Percentiles rank a stretch among this genome's conserved stretches.
phyloP scores from a whole-genome alignment of 2,888 invertebrate species.

The Calameuta filiformis region DNA sequence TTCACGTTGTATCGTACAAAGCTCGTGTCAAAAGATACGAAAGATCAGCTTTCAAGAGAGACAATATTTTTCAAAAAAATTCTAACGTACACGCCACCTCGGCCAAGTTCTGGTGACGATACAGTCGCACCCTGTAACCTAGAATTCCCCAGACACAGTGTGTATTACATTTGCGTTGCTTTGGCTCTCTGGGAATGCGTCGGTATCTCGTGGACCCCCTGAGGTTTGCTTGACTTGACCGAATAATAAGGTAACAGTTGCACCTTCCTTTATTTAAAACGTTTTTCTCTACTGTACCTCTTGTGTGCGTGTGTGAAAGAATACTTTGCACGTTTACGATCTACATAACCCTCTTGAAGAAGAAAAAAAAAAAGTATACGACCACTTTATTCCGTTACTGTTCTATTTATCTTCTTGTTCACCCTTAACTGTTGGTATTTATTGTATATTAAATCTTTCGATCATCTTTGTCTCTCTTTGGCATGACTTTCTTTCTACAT shows the following conservation, averaged over 20 bases:
- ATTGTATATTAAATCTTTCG: not conserved
- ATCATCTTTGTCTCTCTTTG: not conserved
- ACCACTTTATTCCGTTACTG: not conserved
- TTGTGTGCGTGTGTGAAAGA: conserved; percentile 1
- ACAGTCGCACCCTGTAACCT: conserved; percentile 19
- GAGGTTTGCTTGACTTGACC: conserved; percentile 68
- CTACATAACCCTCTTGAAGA: too few species aligned
- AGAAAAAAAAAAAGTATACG: too few species aligned
- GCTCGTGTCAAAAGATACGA: not conserved
- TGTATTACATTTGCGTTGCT: conserved; percentile 67
- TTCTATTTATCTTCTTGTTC: not conserved
- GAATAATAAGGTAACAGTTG: conserved; percentile 73
- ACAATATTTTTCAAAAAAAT: not conserved
- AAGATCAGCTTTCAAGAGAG: not conserved
- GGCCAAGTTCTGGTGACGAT: conserved; percentile 18
- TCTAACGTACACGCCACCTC: not conserved
- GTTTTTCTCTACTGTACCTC: conserved; percentile 14
- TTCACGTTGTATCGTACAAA: not conserved
- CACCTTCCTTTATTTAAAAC: conserved; percentile 69
- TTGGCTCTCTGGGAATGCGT: conserved; percentile 74
- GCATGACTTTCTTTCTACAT: not conserved
- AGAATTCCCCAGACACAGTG: conserved; percentile 54
- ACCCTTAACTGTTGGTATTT: not conserved
- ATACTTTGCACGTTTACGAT: conserved; percentile 10
- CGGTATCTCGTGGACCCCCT: conserved; percentile 67